These are phyloP conservation scores for Boloria selene DNA, from an alignment of 2,888 invertebrate species.

Conservation along the genomic window DNA sequence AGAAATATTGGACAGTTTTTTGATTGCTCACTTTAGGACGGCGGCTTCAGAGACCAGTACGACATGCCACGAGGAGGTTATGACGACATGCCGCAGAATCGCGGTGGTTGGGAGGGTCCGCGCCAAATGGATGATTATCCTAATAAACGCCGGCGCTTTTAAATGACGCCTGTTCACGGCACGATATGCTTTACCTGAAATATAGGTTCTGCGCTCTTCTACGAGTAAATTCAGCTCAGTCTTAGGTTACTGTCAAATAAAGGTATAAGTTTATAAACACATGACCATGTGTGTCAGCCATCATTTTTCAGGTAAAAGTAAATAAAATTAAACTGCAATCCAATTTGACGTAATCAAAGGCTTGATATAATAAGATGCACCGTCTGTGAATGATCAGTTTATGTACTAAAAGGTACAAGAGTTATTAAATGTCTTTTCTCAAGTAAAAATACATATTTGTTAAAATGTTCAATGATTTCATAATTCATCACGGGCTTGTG, in stretches of 20 bases:
- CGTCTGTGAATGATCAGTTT: constrained; percentile 12
- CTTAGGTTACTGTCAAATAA: constrained; percentile 34
- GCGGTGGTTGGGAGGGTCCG: constrained; percentile 82
- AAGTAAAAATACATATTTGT: neutral
- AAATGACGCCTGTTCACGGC: constrained; percentile 46
- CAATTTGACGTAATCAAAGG: constrained; percentile 35
- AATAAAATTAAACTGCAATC: neutral
- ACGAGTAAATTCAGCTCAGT: constrained; percentile 13
- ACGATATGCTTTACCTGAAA: constrained; percentile 2
- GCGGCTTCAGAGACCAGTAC: constrained; percentile 81
- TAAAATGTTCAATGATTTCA: neutral
- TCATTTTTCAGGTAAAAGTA: too few relatives aligned
- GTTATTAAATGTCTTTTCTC: neutral
- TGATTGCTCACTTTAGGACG: constrained; percentile 79
- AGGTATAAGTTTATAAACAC: too few relatives aligned
- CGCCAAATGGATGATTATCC: constrained; percentile 84
- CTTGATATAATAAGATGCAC: constrained; percentile 14
- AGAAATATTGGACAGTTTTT: constrained; percentile 75
- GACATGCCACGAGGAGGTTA: constrained; percentile 74
- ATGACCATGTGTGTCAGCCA: too few relatives aligned
- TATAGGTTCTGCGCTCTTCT: constrained; percentile 8
- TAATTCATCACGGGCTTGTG: constrained; percentile 6
- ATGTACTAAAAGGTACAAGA: neutral
- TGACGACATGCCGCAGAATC: constrained; percentile 78
- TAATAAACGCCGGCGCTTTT: constrained; percentile 85